Base-by-base conservation (phyloP, 2,113 vertebrate genomes). In the Cottus gobio region DNA sequence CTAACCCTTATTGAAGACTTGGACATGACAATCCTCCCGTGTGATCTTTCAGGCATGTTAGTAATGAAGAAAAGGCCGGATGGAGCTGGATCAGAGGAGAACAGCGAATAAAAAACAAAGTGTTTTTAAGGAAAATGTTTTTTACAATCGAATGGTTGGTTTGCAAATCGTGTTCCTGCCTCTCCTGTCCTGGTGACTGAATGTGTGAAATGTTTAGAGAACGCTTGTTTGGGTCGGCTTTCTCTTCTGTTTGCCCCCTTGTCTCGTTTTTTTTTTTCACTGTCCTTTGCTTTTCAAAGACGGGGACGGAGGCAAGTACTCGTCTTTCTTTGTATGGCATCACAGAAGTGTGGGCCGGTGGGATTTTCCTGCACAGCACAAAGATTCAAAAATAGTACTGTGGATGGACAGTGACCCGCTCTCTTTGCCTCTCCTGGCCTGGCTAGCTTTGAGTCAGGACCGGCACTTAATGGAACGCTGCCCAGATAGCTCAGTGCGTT, bases 221-320 rank as follows among this genome's bases (percentile, higher is more conserved):
- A 46, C 31, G 22, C 4, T 83, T 74, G 66, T 84, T 79, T 64
- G 63, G 70, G 66, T 78, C 78, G 65, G 63, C 70, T 71, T 58
- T 83, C 64, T 72, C 20, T 76, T 58, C 44, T 57, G 28, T 67
- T 63, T 68, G 34, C 44, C 36, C 30, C 66, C 68, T 52, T 95
- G 87, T 94, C 72, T 86, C 5, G 34, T 85, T 64, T 68, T 88
- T 18, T 46, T 22, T 83, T 94, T 92, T 81, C 79, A n/a, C n/a
- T n/a, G 89, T 94, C 76, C 77, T 93, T 87, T 88, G 82, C 93
- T 93, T 92, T 94, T 93, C 83, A 93, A 95, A 98, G 97, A 98
- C 91, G 94, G 94, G 92, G 96, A 97, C 85, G 96, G 97, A 97
- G 97, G 97, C 97, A 96, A 98, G 97, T 98, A 90, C 30, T 93